Evolutionary conservation across 2,113 vertebrate species (phyloP).

Genomic region (Prolemur simus): DNA sequence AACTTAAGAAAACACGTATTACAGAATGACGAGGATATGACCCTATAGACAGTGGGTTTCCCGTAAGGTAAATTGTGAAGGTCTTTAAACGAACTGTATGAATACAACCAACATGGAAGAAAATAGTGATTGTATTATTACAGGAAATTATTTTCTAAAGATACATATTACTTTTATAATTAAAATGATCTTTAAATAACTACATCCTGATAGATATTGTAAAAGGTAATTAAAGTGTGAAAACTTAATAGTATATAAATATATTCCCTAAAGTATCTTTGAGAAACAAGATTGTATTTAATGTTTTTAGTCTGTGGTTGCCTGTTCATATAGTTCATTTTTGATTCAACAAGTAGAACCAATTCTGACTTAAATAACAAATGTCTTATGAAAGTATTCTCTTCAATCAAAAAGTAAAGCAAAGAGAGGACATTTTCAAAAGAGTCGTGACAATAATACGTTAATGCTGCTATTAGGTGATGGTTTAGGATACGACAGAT

Average conservation of each 20-base stretch:
- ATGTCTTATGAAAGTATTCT: background rate
- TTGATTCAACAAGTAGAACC: background rate
- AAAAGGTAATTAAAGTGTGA: slow-evolving; percentile 39
- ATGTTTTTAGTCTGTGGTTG: background rate
- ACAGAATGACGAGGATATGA: background rate
- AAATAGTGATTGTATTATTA: slow-evolving; percentile 3
- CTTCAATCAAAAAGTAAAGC: slow-evolving; percentile 39
- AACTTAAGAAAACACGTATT: slow-evolving; percentile 1
- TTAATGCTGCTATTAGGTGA: background rate
- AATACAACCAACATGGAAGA: background rate
- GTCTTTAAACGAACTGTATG: background rate
- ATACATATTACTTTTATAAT: background rate
- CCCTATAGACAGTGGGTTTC: background rate
- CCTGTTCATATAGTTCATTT: background rate
- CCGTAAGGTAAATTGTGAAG: background rate
- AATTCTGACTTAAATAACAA: background rate
- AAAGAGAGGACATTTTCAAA: background rate
- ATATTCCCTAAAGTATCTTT: background rate
- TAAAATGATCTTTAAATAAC: background rate
- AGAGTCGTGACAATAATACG: background rate
- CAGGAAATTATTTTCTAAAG: slow-evolving; percentile 22
- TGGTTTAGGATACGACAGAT: accelerated
- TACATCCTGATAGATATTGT: background rate
- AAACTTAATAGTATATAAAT: background rate
- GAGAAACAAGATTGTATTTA: slow-evolving; percentile 32